A percentile compares a stretch with the other conserved stretches of the same genome.
phyloP scores from a whole-genome alignment of 2,888 invertebrate genomes.

The Eupeodes luniger region DNA sequence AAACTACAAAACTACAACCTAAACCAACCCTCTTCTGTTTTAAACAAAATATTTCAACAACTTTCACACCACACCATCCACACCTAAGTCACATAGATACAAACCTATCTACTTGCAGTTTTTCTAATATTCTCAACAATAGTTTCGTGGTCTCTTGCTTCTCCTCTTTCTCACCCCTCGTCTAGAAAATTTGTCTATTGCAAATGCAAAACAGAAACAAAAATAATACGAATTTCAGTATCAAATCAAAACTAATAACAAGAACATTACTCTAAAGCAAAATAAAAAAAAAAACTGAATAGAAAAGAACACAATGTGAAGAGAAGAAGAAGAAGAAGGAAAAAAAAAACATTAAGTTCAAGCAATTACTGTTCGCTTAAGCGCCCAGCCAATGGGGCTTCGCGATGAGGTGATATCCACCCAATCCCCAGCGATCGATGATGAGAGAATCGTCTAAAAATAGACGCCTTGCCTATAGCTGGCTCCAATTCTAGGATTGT shows the following conservation, averaged over 20 bases:
- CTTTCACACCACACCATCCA: constrained; percentile 43
- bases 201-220: constrained; percentile 41
- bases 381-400: constrained; percentile 54
- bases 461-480: constrained; percentile 59
- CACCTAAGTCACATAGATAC: too few species aligned
- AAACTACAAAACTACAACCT: not conserved
- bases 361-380: constrained; percentile 66
- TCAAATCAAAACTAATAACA: constrained; percentile 73
- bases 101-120: constrained; percentile 27
- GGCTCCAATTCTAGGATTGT: not conserved
- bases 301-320: constrained; percentile 52
- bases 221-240: constrained; percentile 68
- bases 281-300: constrained; percentile 39
- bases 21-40: constrained; percentile 8
- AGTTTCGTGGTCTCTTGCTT: constrained; percentile 20
- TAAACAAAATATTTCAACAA: constrained; percentile 14
- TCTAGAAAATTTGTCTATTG: constrained; percentile 48
- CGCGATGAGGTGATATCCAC: constrained; percentile 63
- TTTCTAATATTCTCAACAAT: constrained; percentile 52
- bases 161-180: not conserved
- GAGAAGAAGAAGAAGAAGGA: constrained; percentile 1
- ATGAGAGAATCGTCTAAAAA: constrained; percentile 73
- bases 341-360: constrained; percentile 51
- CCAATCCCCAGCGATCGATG: constrained; percentile 66
- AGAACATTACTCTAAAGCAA: constrained; percentile 54